Base-by-base conservation (phyloP, 2,797 vertebrate genomes). In the Lacerta viridis region DNA sequence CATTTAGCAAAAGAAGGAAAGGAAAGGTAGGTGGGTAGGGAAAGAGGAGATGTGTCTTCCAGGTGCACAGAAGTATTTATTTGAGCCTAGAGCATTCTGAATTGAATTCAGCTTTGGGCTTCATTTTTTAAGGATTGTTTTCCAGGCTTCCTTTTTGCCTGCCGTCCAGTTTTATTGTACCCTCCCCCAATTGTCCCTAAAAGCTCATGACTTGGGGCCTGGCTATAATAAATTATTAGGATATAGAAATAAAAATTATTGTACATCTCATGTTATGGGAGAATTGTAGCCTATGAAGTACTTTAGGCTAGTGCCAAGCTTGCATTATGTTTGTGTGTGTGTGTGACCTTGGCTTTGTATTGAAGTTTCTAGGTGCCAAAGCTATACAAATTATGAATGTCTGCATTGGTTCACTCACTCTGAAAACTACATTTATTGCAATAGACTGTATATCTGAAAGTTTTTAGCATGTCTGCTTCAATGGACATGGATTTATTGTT, bases 391-490 rank as follows among this genome's bases (percentile, higher is more conserved):
- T 20, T 69, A 55, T 59, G 68, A 39, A 80, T 27, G 20, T 74
- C 75, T 17, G 59, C 46, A 71, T 55, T 6, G 59, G 10, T 71
- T 87, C 33, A 50, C 25, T 86, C 13, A 43, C 17, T 80, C n/a
- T 80, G 78, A 39, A 80, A 71, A 69, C 66, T 61, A 85, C 75
- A 72, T 8, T 11, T 39, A 71, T 76, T 25, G 50, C 39, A 61
- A 81, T 43, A 7, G 27, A 87, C 69, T 64, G 36, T n/a, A 75
- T 10, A 41, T 64, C 46, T 87, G 36, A 87, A 77, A 39, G 55
- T 69, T 80, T 66, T 80, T n/a, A 80, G 29, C 66, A 71, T 46
- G 29, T 80, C 43, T 80, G n/a, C 7, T 87, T 87, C 66, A 80
- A 27, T 55, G 46, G 77, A n/a, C 36, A 59, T 87, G 55, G 46